Base-by-base conservation (phyloP, 1,140 invertebrate genomes). In the Coelopa frigida region DNA sequence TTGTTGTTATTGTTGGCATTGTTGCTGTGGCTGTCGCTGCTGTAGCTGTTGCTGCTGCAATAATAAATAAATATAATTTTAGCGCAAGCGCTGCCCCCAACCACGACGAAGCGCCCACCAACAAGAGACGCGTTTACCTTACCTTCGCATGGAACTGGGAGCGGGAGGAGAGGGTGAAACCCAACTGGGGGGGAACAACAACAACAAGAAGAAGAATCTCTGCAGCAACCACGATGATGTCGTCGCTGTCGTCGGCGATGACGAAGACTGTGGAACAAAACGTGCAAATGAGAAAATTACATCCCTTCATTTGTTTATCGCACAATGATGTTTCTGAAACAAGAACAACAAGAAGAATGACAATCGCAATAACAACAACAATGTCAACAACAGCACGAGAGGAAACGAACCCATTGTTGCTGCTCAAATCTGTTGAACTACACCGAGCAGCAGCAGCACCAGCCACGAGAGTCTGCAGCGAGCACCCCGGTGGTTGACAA, bases 241-340 rank as follows among this genome's bases (percentile, higher is more conserved):
- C n/a, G n/a, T n/a, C n/a, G n/a, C n/a, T n/a, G n/a, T n/a, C n/a
- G n/a, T n/a, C 31, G 32, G 43, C 44, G 33, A 48, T 45, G 43
- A 52, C 45, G 48, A 49, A 38, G 43, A 50, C 45, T 48, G 46
- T 47, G 48, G 49, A 50, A 58, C 54, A 57, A 58, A 62, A 60
- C 61, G 62, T 53, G 59, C 54, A 66, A 66, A 66, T 66, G 62
- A 66, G 62, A 66, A 66, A 66, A 66, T 66, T 66, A 59, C 62
- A 66, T 66, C 62, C 62, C 62, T 66, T 66, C 62, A 66, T 66
- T 66, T 66, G 55, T 66, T 66, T 65, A 61, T 40, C 44, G 53
- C 43, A 49, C 39, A 50, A 31, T 29, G 7, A 8, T 29, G 27
- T 29, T 29, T 29, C n/a, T 8, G 8, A 11, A 40, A 22, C 22